Conservation (phyloP, 2,888 invertebrate species). For the Seira ritae region DNA sequence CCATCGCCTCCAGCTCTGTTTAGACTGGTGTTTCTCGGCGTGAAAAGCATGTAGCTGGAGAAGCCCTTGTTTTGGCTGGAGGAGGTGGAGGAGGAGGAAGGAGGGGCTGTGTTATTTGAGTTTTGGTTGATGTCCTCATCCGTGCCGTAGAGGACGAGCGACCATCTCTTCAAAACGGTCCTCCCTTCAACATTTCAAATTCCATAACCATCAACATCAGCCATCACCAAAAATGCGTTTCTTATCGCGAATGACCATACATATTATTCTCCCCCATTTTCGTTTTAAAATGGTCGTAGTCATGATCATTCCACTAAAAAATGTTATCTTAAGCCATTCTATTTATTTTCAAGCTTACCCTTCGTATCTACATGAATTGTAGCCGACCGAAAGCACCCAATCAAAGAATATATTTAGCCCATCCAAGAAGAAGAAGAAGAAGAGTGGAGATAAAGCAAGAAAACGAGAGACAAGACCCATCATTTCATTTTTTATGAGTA, state of each 20-base stretch:
- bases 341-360: conserved; percentile 55
- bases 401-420: conserved; percentile 22
- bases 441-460: conserved; percentile 31
- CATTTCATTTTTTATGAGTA: too few species aligned
- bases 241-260: not conserved
- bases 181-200: conserved; percentile 80
- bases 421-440: conserved; percentile 15
- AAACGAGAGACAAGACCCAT: conserved; percentile 26
- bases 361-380: conserved; percentile 47
- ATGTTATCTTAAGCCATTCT: not conserved
- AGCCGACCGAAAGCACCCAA: not conserved
- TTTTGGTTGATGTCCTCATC: conserved; percentile 77
- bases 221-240: conserved; percentile 17
- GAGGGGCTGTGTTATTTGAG: conserved; percentile 33
- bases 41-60: conserved; percentile 46
- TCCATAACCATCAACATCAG: not conserved
- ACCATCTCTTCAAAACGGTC: conserved; percentile 94
- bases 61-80: conserved; percentile 16
- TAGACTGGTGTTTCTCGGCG: conserved; percentile 37
- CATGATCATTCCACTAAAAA: conserved; percentile 9
- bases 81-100: not conserved
- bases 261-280: too few species aligned
- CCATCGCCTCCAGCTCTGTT: conserved; percentile 20
- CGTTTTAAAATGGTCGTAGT: conserved; percentile 14
- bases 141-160: conserved; percentile 94